Percentiles rank a stretch among this genome's conserved stretches.
Conservation (phyloP, 2,113 vertebrate genomes). For the Anolis carolinensis region DNA sequence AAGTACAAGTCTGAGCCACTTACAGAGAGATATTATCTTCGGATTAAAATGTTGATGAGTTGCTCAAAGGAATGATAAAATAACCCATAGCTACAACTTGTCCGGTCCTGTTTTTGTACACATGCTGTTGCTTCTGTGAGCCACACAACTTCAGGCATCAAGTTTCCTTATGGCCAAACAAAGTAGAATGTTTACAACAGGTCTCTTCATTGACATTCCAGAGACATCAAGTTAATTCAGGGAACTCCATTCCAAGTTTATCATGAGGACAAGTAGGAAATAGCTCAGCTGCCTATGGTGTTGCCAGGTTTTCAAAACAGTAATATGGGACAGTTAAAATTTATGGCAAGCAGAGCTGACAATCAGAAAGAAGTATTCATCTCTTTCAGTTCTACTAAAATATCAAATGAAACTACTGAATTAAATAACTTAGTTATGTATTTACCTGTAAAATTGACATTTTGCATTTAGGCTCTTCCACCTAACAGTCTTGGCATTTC, state of each 20-base stretch:
- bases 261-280: neutral
- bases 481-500: too few relatives aligned
- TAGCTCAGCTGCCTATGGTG: neutral
- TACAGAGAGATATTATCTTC: neutral
- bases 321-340: too few relatives aligned
- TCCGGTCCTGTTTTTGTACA: neutral
- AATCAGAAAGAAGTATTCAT: too few relatives aligned
- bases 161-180: neutral
- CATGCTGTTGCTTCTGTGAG: neutral
- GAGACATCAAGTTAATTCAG: neutral
- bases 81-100: neutral
- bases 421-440: too few relatives aligned
- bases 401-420: too few relatives aligned
- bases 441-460: too few relatives aligned
- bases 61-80: conserved; percentile 9
- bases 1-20: neutral
- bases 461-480: too few relatives aligned
- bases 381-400: too few relatives aligned
- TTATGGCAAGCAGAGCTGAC: too few relatives aligned
- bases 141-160: neutral
- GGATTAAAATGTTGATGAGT: conserved; percentile 14
- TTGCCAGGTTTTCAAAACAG: neutral
- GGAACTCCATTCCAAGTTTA: accelerated
- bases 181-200: neutral
- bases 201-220: neutral